Evolutionary conservation across 2,113 vertebrate genomes (phyloP).

Genomic region (Columba livia): DNA sequence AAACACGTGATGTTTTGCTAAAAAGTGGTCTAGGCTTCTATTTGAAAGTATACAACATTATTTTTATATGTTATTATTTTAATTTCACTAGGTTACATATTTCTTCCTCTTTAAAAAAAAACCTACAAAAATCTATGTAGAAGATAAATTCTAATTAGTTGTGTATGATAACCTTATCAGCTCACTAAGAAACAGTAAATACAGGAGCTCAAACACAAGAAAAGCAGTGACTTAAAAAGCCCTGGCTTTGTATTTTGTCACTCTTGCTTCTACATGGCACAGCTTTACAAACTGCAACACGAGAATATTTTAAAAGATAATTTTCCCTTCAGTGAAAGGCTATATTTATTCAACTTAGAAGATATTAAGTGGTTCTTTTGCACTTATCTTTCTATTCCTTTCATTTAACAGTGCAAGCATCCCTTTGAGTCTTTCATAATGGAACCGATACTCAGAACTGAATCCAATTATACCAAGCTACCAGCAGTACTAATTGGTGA

Average conservation of each 20-base stretch:
- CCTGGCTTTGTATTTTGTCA: neutral
- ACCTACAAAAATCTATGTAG: neutral
- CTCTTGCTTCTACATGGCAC: neutral
- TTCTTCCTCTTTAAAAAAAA: neutral
- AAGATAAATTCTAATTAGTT: neutral
- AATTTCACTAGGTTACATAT: neutral
- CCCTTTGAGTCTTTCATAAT: slow-evolving; percentile 43
- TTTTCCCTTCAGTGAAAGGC: neutral
- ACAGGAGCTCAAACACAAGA: neutral
- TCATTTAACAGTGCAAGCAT: neutral
- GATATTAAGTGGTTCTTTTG: neutral
- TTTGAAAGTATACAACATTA: neutral
- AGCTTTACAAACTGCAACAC: neutral
- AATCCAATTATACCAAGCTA: slow-evolving; percentile 64
- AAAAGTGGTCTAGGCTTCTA: neutral
- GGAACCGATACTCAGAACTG: slow-evolving; percentile 55
- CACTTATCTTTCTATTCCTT: neutral
- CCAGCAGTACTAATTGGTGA: slow-evolving; percentile 52
- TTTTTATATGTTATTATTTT: neutral
- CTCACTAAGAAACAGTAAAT: neutral
- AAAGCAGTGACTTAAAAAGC: neutral
- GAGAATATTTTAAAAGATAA: neutral
- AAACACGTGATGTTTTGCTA: neutral
- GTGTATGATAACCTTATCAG: neutral
- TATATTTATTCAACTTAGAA: neutral